Conservation (phyloP, 2,113 vertebrate species). For the Scopus umbretta region DNA sequence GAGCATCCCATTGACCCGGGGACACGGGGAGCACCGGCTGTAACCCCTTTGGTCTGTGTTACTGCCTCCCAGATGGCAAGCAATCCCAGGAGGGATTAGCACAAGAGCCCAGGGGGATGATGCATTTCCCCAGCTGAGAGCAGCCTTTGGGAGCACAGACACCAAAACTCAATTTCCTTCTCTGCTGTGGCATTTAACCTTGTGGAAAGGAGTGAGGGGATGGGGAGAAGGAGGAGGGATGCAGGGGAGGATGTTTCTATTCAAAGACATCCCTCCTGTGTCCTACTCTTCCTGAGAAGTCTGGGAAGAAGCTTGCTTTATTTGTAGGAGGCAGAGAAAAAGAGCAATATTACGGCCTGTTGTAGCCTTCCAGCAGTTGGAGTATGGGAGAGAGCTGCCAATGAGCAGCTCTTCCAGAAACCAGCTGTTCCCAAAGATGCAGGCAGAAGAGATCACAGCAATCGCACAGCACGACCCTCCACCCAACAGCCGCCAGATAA, state of each 20-base stretch:
- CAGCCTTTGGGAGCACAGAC: not conserved
- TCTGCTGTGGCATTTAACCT: not conserved
- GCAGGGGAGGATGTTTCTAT: not conserved
- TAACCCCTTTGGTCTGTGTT: not conserved
- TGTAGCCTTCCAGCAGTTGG: not conserved
- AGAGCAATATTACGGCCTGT: not conserved
- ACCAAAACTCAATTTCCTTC: slow-evolving; percentile 18
- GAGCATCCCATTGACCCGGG: slow-evolving; percentile 18
- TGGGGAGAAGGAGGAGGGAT: not conserved
- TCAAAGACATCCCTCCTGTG: not conserved
- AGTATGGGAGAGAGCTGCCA: not conserved
- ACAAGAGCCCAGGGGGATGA: not conserved
- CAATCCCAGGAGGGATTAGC: not conserved
- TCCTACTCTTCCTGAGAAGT: not conserved
- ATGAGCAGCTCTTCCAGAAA: not conserved
- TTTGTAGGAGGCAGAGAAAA: not conserved
- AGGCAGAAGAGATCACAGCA: not conserved
- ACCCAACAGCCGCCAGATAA: fast-evolving
- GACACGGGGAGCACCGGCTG: not conserved
- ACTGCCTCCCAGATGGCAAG: not conserved
- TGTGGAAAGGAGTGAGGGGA: not conserved
- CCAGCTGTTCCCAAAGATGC: not conserved
- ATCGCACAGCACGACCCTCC: not conserved
- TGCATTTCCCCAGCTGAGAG: not conserved
- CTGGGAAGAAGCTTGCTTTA: not conserved